Evolutionary conservation across 2,113 vertebrate genomes (phyloP), one percentile per base, ranked within the genome.

Genomic region (Prunella himalayana): DNA sequence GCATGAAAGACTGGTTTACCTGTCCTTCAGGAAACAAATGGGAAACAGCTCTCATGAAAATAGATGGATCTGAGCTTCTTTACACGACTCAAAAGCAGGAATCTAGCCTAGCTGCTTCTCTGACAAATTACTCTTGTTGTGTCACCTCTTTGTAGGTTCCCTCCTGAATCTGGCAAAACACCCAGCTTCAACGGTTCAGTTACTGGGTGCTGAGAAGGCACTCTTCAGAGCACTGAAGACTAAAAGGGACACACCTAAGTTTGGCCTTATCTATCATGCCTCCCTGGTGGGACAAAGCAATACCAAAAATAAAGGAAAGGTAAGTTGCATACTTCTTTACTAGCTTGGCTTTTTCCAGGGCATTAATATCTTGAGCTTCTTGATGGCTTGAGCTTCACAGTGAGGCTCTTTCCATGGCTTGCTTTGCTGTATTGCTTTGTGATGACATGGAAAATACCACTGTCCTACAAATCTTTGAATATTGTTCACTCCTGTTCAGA

Each of bases 251-350:
- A 99, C 99, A 0, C 99, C 99, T n/a, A 99, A 99, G 91, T 99
- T 99, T 45, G 99, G 99, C 71, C 98, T 99, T 39, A 99, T 99
- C 91, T 99, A 99, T 97, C 99, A 99, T 41, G 99, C 99, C 50
- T 99, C 99, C 19, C 97, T 99, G 13, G 99, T 99, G 93, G 99
- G 99, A 24, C 99, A 99, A 97, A 98, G 98, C 23, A 98, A 98
- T 39, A 97, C 99, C 31, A 99, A 99, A 97, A 99, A 99, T 94
- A 99, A 99, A 97, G 99, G 99, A 96, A 99, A 99, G 98, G 99
- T 99, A 76, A 95, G 98, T 77, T 88, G 14, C 12, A 15, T 13
- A 64, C 23, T 78, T 75, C 15, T 45, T 79, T 33, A n/a, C 33
- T 23, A 64, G 30, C 19, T 42, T 41, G 37, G 2, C 12, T 73